phyloP scores from a whole-genome alignment of 2,888 invertebrate species.

The Eueremaeus valkanovi region DNA sequence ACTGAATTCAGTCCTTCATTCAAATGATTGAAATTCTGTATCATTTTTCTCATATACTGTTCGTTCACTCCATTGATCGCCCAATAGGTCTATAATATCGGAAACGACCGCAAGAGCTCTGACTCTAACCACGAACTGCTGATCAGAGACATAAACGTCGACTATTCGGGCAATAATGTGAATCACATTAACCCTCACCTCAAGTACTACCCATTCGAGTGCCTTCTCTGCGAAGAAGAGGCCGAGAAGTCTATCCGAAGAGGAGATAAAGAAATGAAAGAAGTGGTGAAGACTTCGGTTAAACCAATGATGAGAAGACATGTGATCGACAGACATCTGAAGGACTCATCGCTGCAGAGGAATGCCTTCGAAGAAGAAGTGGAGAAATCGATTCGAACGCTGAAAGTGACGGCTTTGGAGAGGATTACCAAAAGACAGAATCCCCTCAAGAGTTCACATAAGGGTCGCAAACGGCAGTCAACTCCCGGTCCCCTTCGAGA shows the following conservation, averaged over 20 bases:
- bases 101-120: neutral
- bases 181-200: conserved; percentile 30
- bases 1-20: neutral
- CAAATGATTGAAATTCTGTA: neutral
- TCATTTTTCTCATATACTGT: neutral
- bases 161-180: conserved; percentile 30
- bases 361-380: neutral
- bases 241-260: neutral
- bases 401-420: conserved; percentile 6
- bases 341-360: neutral
- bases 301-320: conserved; percentile 31
- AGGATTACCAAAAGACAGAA: neutral
- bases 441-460: neutral
- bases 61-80: neutral
- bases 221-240: conserved; percentile 13
- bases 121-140: neutral
- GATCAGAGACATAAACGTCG: neutral
- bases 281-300: conserved; percentile 13
- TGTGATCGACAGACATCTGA: conserved; percentile 8
- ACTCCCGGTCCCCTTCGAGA: conserved; percentile 12
- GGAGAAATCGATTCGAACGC: neutral
- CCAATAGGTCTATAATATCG: neutral
- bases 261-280: neutral
- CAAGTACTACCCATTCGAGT: conserved; percentile 27
- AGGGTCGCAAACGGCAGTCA: neutral